Evolutionary conservation across 2,113 vertebrate genomes (phyloP).

Genomic region (Psittacula cyanocephala): DNA sequence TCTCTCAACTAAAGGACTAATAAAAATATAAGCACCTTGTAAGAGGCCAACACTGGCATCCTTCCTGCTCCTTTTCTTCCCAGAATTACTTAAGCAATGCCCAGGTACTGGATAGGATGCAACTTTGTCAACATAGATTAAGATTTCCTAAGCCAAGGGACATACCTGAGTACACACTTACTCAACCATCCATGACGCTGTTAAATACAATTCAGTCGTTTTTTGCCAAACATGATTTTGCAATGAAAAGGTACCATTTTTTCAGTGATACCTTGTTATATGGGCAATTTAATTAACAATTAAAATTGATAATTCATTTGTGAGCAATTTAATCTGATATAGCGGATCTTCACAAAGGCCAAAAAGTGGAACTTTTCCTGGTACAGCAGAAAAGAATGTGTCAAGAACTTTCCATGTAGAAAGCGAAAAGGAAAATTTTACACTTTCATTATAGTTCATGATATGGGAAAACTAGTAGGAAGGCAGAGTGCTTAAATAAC

Average conservation of each 20-base stretch:
- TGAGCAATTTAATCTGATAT: background rate
- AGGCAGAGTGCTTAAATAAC: background rate
- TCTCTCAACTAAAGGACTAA: background rate
- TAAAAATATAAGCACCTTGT: background rate
- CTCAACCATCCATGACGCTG: fast-evolving
- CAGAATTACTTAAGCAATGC: background rate
- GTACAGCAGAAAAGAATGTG: background rate
- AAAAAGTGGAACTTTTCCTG: background rate
- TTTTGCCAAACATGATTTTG: background rate
- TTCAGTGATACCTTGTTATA: background rate
- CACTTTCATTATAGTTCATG: background rate
- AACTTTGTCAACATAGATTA: background rate
- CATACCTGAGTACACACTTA: background rate
- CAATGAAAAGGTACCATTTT: background rate
- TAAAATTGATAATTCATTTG: background rate
- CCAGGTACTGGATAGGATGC: background rate
- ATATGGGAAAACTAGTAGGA: background rate
- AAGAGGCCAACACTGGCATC: background rate
- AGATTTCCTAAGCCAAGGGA: background rate
- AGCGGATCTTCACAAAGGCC: background rate
- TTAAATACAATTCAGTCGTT: background rate
- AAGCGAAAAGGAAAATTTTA: background rate
- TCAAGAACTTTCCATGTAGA: background rate
- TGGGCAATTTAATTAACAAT: background rate
- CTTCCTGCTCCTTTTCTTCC: background rate